Evolutionary conservation across 2,113 vertebrate species (phyloP).

Genomic region (Sorex fumeus): DNA sequence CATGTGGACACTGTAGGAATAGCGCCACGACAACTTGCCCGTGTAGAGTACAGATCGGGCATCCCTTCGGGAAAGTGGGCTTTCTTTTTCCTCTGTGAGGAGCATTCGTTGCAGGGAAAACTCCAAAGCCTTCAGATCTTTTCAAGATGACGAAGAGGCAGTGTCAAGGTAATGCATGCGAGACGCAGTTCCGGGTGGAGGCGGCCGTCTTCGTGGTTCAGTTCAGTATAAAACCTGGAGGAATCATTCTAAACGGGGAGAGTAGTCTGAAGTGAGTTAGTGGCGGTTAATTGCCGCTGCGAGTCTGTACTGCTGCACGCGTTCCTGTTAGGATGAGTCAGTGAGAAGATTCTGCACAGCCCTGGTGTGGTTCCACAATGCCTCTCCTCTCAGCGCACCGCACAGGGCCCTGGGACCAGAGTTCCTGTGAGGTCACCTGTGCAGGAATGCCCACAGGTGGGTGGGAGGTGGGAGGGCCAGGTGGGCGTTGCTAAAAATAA

Average conservation of each 20-base stretch:
- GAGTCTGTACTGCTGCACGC: too few species aligned
- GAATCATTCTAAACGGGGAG: too few species aligned
- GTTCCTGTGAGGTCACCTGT: neutral
- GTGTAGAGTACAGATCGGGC: neutral
- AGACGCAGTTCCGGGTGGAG: neutral
- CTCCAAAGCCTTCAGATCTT: neutral
- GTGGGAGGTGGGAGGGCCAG: neutral
- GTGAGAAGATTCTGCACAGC: neutral
- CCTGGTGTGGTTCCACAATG: neutral
- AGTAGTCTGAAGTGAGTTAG: too few species aligned
- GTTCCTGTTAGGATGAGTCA: neutral
- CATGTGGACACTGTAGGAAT: neutral
- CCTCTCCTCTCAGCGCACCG: neutral
- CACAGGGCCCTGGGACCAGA: fast-evolving
- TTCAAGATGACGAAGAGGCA: neutral
- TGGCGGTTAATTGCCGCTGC: too few species aligned
- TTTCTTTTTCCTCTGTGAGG: neutral
- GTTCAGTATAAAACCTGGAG: neutral
- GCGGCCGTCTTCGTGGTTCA: neutral
- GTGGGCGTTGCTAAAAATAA: constrained; percentile 4
- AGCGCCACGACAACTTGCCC: neutral
- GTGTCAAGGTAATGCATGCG: neutral
- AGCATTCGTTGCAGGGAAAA: neutral
- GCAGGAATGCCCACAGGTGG: neutral
- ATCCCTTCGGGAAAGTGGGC: neutral